phyloP scores from a whole-genome alignment of 1,140 invertebrate genomes.

The Globodera ellingtonae region DNA sequence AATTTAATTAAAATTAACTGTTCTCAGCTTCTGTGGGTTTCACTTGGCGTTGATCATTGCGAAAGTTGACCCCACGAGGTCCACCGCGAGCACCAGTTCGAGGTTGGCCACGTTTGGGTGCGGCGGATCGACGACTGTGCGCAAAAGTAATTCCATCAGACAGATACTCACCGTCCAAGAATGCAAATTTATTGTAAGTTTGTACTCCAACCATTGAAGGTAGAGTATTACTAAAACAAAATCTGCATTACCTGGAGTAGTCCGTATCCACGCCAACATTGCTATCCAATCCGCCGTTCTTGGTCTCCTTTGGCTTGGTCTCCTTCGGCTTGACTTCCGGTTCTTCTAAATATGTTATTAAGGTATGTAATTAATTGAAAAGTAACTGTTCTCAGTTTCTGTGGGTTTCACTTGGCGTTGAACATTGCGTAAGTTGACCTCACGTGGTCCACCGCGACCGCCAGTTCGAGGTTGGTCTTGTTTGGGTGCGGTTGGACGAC shows the following conservation, averaged over 20 bases:
- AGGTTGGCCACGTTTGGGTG: no score
- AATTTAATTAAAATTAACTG: neutral
- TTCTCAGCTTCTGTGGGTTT: neutral
- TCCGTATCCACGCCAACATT: neutral
- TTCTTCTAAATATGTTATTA: neutral
- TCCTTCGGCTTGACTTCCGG: neutral
- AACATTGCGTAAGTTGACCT: neutral
- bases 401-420: neutral
- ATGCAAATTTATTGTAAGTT: constrained; percentile 29
- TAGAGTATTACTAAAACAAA: constrained; percentile 12
- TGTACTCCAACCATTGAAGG: constrained; percentile 28
- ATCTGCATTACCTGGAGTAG: neutral
- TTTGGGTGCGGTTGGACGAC: no score
- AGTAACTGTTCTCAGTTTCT: neutral
- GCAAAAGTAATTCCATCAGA: no score
- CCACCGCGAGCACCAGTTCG: neutral
- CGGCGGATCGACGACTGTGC: no score
- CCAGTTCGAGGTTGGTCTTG: no score
- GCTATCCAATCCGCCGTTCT: neutral
- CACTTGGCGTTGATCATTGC: neutral
- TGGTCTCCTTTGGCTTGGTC: neutral
- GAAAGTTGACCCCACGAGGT: neutral
- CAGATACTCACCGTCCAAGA: constrained; percentile 15
- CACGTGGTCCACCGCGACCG: neutral
- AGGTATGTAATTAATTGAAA: neutral